These are phyloP conservation scores for silkworm (Bombyx mori) DNA, from an alignment of 1,140 invertebrate species.

Conservation along the genomic window ASM3026992v2 NC_085129.1:14936001-14936500, in stretches of 20 bases:
- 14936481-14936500: slow-evolving; percentile 66
- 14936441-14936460: slow-evolving; percentile 58
- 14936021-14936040: slow-evolving; percentile 64
- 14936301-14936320: slow-evolving; percentile 78
- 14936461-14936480: slow-evolving; percentile 43
- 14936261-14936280: slow-evolving; percentile 74
- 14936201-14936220: slow-evolving; percentile 40
- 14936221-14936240: slow-evolving; percentile 71
- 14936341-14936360: slow-evolving; percentile 54
- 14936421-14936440: slow-evolving; percentile 68
- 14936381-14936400: slow-evolving; percentile 73
- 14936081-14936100: slow-evolving; percentile 72
- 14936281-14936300: slow-evolving; percentile 78
- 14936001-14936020: slow-evolving; percentile 73
- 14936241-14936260: slow-evolving; percentile 59
- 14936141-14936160: slow-evolving; percentile 63
- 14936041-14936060: slow-evolving; percentile 76
- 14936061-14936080: slow-evolving; percentile 64
- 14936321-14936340: slow-evolving; percentile 72
- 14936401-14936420: slow-evolving; percentile 72
- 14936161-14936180: slow-evolving; percentile 63
- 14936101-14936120: slow-evolving; percentile 57
- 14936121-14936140: slow-evolving; percentile 55
- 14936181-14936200: slow-evolving; percentile 60
- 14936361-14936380: slow-evolving; percentile 52